phyloP scores from a whole-genome alignment of 1,140 invertebrate species.

The Drosophila pandora region DNA sequence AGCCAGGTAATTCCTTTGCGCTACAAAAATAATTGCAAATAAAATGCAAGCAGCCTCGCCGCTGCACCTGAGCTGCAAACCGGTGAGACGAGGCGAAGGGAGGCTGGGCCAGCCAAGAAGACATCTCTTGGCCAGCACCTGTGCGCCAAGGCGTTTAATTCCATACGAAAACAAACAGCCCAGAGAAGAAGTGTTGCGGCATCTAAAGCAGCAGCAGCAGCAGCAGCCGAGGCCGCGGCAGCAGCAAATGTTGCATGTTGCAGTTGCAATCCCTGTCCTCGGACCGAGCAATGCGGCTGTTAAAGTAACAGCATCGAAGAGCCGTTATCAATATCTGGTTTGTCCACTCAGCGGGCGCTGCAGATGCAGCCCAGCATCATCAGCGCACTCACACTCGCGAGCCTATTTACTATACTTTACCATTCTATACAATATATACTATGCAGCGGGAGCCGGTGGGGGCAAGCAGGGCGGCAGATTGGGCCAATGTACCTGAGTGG shows the following conservation, averaged over 20 bases:
- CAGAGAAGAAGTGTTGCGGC: slow-evolving; percentile 55
- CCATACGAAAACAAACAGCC: slow-evolving; percentile 77
- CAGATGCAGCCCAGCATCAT: slow-evolving; percentile 50
- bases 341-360: slow-evolving; percentile 77
- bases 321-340: slow-evolving; percentile 84
- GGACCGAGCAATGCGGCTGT: slow-evolving; percentile 67
- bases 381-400: slow-evolving; percentile 32
- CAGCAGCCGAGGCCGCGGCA: slow-evolving; percentile 42
- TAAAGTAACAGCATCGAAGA: slow-evolving; percentile 81
- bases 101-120: slow-evolving; percentile 38
- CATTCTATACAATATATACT: slow-evolving; percentile 1
- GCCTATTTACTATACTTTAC: background rate
- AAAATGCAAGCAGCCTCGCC: slow-evolving; percentile 68
- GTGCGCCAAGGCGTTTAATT: slow-evolving; percentile 72
- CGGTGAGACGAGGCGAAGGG: background rate
- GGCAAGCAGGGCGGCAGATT: slow-evolving; percentile 69
- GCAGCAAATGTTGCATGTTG: slow-evolving; percentile 73
- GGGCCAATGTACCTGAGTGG: slow-evolving; percentile 82
- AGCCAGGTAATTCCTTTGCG: slow-evolving; percentile 68
- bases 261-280: slow-evolving; percentile 52
- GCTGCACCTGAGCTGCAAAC: slow-evolving; percentile 64
- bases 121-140: slow-evolving; percentile 68
- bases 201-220: slow-evolving; percentile 18
- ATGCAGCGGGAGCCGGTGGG: slow-evolving; percentile 27
- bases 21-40: slow-evolving; percentile 81